Conservation (phyloP, 2,888 invertebrate genomes). For the Gisinianus flammeolus region DNA sequence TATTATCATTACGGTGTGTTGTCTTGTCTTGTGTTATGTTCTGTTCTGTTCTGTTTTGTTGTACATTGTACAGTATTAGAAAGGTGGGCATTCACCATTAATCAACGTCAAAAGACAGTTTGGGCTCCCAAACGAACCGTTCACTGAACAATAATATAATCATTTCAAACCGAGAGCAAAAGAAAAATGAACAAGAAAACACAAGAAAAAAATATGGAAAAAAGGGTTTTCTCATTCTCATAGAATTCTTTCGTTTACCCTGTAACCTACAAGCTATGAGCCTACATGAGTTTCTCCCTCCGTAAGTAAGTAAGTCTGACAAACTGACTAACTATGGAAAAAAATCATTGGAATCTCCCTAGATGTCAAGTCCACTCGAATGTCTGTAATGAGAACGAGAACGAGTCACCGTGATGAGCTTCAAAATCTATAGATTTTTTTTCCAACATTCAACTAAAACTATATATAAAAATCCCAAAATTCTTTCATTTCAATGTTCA, state of each 20-base stretch:
- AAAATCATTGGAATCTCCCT: not conserved
- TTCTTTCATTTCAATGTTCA: too few relatives aligned
- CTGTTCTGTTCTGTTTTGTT: not conserved
- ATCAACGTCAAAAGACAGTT: conserved; percentile 42
- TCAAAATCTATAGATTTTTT: too few relatives aligned
- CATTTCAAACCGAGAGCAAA: not conserved
- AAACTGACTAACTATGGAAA: not conserved
- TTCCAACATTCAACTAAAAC: not conserved
- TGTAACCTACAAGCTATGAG: too few relatives aligned
- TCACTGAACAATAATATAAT: not conserved
- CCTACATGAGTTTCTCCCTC: too few relatives aligned
- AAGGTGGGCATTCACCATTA: conserved; percentile 31
- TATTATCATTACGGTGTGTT: too few relatives aligned
- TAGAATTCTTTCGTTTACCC: too few relatives aligned
- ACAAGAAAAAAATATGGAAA: not conserved
- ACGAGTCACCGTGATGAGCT: not conserved
- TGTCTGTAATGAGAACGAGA: not conserved
- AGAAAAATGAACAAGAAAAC: not conserved
- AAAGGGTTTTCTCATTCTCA: conserved; percentile 24
- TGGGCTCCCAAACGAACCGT: not conserved
- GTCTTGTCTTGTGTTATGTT: not conserved
- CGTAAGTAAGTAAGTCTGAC: too few relatives aligned
- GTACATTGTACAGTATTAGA: not conserved
- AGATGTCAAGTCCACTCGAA: not conserved
- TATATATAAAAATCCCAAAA: too few relatives aligned